phyloP scores from a whole-genome alignment of 2,888 invertebrate genomes.

The Maniola hyperantus region DNA sequence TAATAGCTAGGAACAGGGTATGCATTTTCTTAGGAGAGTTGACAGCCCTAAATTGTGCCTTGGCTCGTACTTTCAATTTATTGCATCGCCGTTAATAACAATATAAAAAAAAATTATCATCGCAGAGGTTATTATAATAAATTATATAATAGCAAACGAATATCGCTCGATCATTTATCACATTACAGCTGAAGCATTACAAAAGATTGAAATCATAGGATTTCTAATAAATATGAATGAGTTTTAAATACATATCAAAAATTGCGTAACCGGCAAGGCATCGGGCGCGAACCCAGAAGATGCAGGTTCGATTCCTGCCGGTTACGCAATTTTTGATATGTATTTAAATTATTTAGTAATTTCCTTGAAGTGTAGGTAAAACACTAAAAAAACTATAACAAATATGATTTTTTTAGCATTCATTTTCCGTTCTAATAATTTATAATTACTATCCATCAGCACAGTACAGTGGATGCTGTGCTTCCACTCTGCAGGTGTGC shows the following conservation, averaged over 20 bases:
- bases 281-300: too few species aligned
- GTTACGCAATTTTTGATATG: too few species aligned
- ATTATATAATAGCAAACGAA: conserved; percentile 3
- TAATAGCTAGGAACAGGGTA: too few species aligned
- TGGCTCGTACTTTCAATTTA: conserved; percentile 1
- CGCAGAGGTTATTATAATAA: conserved; percentile 17
- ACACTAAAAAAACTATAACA: too few species aligned
- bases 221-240: conserved; percentile 10
- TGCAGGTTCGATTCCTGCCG: too few species aligned
- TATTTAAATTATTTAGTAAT: too few species aligned
- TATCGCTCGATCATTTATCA: conserved; percentile 2
- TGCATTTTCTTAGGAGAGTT: background rate
- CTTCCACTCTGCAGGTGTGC: too few species aligned
- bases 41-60: background rate
- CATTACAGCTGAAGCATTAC: conserved; percentile 4
- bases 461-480: background rate
- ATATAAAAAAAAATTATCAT: background rate
- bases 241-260: too few species aligned
- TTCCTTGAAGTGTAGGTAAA: too few species aligned
- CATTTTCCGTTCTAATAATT: conserved; percentile 16
- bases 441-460: background rate
- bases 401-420: conserved; percentile 16
- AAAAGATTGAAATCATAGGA: conserved; percentile 9
- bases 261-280: too few species aligned
- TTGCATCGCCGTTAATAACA: background rate